These are phyloP conservation scores for Neomonachus schauinslandi DNA, from an alignment of 2,113 vertebrate species.

Conservation along the genomic window DNA sequence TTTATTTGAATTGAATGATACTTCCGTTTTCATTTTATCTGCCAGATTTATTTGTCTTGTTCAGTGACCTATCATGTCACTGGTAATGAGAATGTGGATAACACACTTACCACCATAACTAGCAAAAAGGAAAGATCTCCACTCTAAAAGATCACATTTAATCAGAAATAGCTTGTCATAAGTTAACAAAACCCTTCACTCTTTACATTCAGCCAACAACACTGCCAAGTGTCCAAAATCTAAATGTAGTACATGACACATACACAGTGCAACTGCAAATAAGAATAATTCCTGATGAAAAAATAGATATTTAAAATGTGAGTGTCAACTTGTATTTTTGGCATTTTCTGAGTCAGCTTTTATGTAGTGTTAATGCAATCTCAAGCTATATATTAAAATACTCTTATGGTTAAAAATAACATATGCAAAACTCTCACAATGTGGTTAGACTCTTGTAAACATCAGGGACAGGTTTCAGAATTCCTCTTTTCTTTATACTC, in stretches of 20 bases:
- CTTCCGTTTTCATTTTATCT: not conserved
- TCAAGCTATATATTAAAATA: slow-evolving; percentile 18
- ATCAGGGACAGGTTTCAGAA: not conserved
- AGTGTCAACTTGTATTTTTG: not conserved
- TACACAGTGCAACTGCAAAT: not conserved
- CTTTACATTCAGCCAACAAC: slow-evolving; percentile 10
- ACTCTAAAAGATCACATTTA: slow-evolving; percentile 80
- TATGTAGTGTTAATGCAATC: not conserved
- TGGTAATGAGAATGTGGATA: slow-evolving; percentile 75
- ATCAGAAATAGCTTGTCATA: slow-evolving; percentile 75
- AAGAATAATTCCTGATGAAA: not conserved
- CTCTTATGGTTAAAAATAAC: not conserved
- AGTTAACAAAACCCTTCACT: slow-evolving; percentile 56
- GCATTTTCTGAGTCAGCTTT: not conserved
- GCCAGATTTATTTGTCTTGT: slow-evolving; percentile 60
- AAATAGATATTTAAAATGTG: not conserved
- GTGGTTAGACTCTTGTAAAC: not conserved
- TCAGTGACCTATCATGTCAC: slow-evolving; percentile 39
- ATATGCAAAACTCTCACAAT: not conserved
- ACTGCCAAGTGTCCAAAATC: not conserved
- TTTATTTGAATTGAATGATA: not conserved
- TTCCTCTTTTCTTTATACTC: not conserved
- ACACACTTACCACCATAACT: slow-evolving; percentile 74
- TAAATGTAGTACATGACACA: slow-evolving; percentile 36
- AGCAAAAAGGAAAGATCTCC: slow-evolving; percentile 74